Base-by-base conservation (phyloP, 2,113 vertebrate genomes). In the Excalfactoria chinensis region DNA sequence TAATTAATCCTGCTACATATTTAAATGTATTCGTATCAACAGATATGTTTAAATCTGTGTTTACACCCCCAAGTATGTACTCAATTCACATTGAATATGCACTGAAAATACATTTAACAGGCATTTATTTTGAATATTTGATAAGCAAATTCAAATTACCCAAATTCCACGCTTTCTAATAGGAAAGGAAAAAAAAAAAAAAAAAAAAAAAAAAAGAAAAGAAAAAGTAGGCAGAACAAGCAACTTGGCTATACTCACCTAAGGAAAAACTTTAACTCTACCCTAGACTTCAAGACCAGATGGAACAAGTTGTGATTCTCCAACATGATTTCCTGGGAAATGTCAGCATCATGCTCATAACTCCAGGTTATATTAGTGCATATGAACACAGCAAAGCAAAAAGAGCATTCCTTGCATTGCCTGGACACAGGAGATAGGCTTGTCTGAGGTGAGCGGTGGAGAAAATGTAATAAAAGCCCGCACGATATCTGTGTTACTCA, bases 251-350 rank as follows among this genome's bases (percentile, higher is more conserved):
- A 21, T 46, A 73, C 19, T 93, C 43, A 69, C n/a, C 40, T 56
- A 86, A 41, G 66, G 46, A 70, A 70, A 93, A 58, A 7, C 10
- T 64, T 77, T n/a, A 72, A 49, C 46, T 78, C 19, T 90, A 0
- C 3, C 25, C n/a, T 68, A 74, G 34, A 76, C 81, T 94, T 94
- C 25, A 44, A 88, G 53, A 41, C 53, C 86, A 95, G 80, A 82
- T 78, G 83, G 92, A 90, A 88, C 23, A 17, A 75, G 80, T 86
- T 59, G 25, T 76, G 77, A 78, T 69, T 21, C 25, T 93, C 34
- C 32, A 86, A 74, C 13, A 37, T 89, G 88, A 84, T 92, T 94
- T 90, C 49, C 77, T 94, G 73, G 69, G 71, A 90, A 94, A 92
- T 69, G 63, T 92, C 77, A 92, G 70, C 35, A 55, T 75, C 55